Evolutionary conservation across 2,113 vertebrate species (phyloP), one percentile per base, ranked within the genome.

Genomic region (Megaptera novaeangliae): DNA sequence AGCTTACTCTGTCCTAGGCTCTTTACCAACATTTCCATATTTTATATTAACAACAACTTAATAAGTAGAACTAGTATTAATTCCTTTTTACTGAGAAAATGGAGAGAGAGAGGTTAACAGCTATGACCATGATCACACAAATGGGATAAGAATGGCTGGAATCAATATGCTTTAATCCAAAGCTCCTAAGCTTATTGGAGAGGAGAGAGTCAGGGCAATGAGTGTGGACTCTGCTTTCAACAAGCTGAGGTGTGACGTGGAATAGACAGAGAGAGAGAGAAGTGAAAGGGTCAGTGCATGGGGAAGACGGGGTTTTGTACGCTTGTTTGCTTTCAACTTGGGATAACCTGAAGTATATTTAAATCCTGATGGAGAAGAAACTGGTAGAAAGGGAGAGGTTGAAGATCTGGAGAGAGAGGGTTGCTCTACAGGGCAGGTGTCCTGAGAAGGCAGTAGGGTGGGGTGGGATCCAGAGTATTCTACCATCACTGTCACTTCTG

Each of bases 31-130:
- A 78, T 84, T 83, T 5, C 41, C 10, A 11, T 49, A 9, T 86
- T 88, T 92, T 84, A 69, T 94, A 92, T 77, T 34, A 44, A 88
- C 11, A 91, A 15, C 6, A 72, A 59, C 13, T 52, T 41, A n/a
- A 61, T 94, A 44, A n/a, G 27, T 39, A 81, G 10, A 74, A 81
- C 14, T 72, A 61, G 61, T 41, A 34, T 66, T 71, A 74, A 61
- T 8, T 84, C 23, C 31, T 69, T 46, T 94, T 49, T 66, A 29
- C 46, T 46, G 84, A 90, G 83, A 75, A 90, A 90, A 86, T 3
- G 5, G 74, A 92, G 57, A 64, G 25, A 69, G 23, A 49, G 44
- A 80, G 23, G 55, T 86, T 81, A 59, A 85, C 31, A 39, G 29
- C 46, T 14, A 2, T 61, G 63, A 8, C 49, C 21, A 2, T 14